Evolutionary conservation across 2,888 invertebrate species (phyloP).

Genomic region (Tenthredo distinguenda): DNA sequence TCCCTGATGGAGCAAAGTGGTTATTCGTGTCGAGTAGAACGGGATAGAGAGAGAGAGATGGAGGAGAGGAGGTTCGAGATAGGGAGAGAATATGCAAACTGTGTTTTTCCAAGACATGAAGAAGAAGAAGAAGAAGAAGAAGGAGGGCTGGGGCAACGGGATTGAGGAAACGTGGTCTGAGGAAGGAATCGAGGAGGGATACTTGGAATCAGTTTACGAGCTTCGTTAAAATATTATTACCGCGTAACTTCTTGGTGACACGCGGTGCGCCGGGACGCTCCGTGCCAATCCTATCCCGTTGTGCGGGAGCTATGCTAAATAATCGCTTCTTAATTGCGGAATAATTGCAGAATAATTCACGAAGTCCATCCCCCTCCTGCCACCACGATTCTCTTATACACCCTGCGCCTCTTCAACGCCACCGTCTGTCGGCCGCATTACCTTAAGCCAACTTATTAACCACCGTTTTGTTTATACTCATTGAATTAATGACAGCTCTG

Average conservation of each 20-base stretch:
- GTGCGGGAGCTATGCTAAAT: constrained; percentile 72
- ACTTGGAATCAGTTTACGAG: constrained; percentile 76
- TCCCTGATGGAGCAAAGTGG: constrained; percentile 38
- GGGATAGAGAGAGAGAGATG: constrained; percentile 41
- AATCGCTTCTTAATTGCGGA: constrained; percentile 77
- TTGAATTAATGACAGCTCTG: constrained; percentile 15
- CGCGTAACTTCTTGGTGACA: constrained; percentile 76
- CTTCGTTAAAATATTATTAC: constrained; percentile 77
- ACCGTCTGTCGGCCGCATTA: constrained; percentile 60
- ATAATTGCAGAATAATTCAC: constrained; percentile 74
- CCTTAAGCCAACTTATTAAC: constrained; percentile 29
- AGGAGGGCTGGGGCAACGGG: constrained; percentile 34
- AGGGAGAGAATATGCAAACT: constrained; percentile 75
- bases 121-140: constrained; percentile 20
- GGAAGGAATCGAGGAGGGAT: constrained; percentile 43
- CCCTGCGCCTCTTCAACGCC: not conserved
- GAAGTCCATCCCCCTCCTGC: constrained; percentile 52
- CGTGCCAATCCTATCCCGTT: not conserved
- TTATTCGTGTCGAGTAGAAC: constrained; percentile 41
- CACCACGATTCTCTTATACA: not conserved
- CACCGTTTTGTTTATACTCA: constrained; percentile 12
- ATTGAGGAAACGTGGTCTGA: constrained; percentile 15
- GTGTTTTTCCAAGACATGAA: constrained; percentile 69
- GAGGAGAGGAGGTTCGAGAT: constrained; percentile 48
- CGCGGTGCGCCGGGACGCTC: constrained; percentile 62